Evolutionary conservation across 2,113 vertebrate species (phyloP).

Genomic region (Andinoacara biseriatus): DNA sequence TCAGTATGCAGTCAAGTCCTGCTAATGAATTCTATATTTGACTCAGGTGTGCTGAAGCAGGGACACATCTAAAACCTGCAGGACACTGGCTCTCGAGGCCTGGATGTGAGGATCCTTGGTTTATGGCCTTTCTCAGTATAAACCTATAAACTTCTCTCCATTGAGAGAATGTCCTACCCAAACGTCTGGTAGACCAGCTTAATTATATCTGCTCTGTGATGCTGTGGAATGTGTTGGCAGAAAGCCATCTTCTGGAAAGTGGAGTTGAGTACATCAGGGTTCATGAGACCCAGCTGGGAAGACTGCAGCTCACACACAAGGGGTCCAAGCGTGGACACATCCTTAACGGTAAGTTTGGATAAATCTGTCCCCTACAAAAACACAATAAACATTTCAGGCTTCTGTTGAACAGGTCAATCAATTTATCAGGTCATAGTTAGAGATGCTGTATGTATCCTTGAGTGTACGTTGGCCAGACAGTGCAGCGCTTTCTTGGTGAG

Average conservation of each 20-base stretch:
- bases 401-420: not conserved
- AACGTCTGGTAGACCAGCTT: slow-evolving; percentile 59
- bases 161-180: slow-evolving; percentile 61
- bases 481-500: slow-evolving; percentile 56
- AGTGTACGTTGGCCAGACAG: slow-evolving; percentile 59
- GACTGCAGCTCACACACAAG: slow-evolving; percentile 73
- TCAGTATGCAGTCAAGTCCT: no score
- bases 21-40: no score
- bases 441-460: not conserved
- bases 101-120: no score
- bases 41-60: no score
- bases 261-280: slow-evolving; percentile 39
- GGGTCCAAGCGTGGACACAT: slow-evolving; percentile 59
- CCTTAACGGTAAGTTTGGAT: slow-evolving; percentile 45
- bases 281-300: slow-evolving; percentile 56
- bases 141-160: not conserved
- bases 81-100: no score
- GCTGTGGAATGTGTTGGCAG: slow-evolving; percentile 61
- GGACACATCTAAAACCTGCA: no score
- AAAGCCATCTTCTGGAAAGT: slow-evolving; percentile 60
- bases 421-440: not conserved
- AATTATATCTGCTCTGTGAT: slow-evolving; percentile 48
- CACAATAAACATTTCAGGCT: not conserved
- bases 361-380: slow-evolving; percentile 59
- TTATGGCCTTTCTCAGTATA: not conserved